Evolutionary conservation across 2,888 invertebrate species (phyloP), one percentile per base, ranked within the genome.

Genomic region (Volucella inanis): DNA sequence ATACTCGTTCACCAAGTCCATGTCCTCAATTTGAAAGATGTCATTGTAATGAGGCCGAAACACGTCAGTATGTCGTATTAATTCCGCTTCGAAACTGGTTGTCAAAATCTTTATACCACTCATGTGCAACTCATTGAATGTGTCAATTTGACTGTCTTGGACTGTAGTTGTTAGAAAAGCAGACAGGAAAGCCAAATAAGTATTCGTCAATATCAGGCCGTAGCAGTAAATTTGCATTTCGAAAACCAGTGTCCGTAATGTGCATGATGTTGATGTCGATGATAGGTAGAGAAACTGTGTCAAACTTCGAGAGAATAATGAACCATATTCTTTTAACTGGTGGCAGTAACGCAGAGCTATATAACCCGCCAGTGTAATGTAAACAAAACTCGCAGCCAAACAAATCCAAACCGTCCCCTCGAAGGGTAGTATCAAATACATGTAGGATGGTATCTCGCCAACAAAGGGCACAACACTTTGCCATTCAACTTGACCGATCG

Each of bases 161-260:
- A 84, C 84, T 9, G 84, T 79, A n/a, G 84, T 84, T n/a, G 84
- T 84, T 0, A 84, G 75, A 11, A 84, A 84, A 0, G 84, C 84
- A 4, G 79, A 84, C 15, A 84, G 22, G 0, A 84, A 71, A 2
- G 84, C 84, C 14, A 65, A n/a, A 14, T 79, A 84, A 10, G 75
- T 41, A 12, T 84, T 84, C 3, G 84, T 84, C 22, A 84, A 61
- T 12, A 84, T 70, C 10, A 84, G 43, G 3, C 79, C 79, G 22
- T 79, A 84, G n/a, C 57, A 70, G 9, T 79, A 43, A 15, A 84
- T 75, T 22, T 84, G 84, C 74, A 84, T 70, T 31, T 84, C 84
- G 43, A 79, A 75, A 14, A 79, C 4, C 2, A 79, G 1, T 0
- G 70, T 43, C 10, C 68, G 47, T 0, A 79, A 9, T 3, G n/a